Evolutionary conservation across 2,888 invertebrate genomes (phyloP).

Genomic region (Caenorhabditis sp.): DNA sequence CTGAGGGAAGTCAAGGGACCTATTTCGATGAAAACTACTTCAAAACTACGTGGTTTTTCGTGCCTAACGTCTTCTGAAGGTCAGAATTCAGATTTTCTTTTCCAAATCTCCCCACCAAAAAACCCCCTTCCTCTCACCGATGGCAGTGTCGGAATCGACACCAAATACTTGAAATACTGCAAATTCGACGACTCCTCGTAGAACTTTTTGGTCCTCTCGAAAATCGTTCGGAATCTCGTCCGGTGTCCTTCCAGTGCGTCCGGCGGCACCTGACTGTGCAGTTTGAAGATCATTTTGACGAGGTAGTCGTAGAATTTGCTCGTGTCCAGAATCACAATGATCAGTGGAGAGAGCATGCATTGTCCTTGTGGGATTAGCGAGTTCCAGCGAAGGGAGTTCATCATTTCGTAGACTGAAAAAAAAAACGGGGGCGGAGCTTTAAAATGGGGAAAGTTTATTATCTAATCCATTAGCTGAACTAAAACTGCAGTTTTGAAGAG

Average conservation of each 20-base stretch:
- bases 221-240: constrained; percentile 89
- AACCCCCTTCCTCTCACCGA: constrained; percentile 87
- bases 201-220: constrained; percentile 89
- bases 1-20: not conserved
- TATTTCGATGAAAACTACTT: too few species aligned
- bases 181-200: constrained; percentile 94
- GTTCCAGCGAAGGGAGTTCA: constrained; percentile 94
- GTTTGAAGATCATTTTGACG: constrained; percentile 95
- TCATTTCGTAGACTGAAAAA: constrained; percentile 91
- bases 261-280: constrained; percentile 92
- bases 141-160: constrained; percentile 94
- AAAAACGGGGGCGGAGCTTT: too few species aligned
- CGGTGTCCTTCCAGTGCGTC: constrained; percentile 94
- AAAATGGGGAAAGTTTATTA: too few species aligned
- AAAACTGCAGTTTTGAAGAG: too few species aligned
- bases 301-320: constrained; percentile 96
- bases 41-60: too few species aligned
- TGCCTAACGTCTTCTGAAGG: too few species aligned
- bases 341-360: constrained; percentile 95
- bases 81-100: too few species aligned
- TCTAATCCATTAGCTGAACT: too few species aligned
- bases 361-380: constrained; percentile 98
- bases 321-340: constrained; percentile 91
- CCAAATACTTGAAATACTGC: constrained; percentile 97
- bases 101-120: too few species aligned